Evolutionary conservation across 2,113 vertebrate species (phyloP).

Genomic region (Datnioides undecimradiatus): DNA sequence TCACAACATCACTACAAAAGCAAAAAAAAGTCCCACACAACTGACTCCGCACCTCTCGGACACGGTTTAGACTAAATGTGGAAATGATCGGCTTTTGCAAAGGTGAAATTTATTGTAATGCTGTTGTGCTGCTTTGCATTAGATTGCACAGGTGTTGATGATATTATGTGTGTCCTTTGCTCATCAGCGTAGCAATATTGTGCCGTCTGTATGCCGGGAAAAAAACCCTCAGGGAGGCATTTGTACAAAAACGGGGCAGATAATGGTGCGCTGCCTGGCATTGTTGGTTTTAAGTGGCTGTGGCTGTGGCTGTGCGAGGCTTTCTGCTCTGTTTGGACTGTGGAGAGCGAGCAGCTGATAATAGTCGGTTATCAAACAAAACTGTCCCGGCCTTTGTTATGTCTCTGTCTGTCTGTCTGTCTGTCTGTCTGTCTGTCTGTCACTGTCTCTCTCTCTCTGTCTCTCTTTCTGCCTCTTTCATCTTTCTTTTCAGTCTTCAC

Average conservation of each 20-base stretch:
- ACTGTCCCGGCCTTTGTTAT: constrained; percentile 37
- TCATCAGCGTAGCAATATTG: not conserved
- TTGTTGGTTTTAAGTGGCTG: constrained; percentile 42
- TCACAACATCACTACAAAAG: not conserved
- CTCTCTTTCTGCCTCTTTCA: not conserved
- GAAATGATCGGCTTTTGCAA: not conserved
- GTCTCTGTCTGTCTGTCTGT: not conserved
- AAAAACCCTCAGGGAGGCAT: constrained; percentile 17
- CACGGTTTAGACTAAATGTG: constrained; percentile 4
- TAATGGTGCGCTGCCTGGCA: constrained; percentile 28
- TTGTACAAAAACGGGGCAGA: constrained; percentile 29
- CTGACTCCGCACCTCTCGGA: not conserved
- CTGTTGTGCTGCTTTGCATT: not conserved
- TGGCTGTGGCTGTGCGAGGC: constrained; percentile 27
- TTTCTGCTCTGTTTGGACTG: constrained; percentile 41
- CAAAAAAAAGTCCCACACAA: not conserved
- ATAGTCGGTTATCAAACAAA: constrained; percentile 57
- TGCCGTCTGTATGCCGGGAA: constrained; percentile 11
- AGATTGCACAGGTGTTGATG: constrained; percentile 5
- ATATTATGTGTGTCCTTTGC: not conserved
- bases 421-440: too few relatives aligned
- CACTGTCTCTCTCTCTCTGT: constrained; percentile 3
- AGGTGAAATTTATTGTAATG: not conserved
- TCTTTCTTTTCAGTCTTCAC: not conserved
- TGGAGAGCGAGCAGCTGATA: constrained; percentile 52